A percentile compares a stretch with the other conserved stretches of the same genome.
phyloP scores from a whole-genome alignment of 2,113 vertebrate genomes.

The Crotalus helleri region DNA sequence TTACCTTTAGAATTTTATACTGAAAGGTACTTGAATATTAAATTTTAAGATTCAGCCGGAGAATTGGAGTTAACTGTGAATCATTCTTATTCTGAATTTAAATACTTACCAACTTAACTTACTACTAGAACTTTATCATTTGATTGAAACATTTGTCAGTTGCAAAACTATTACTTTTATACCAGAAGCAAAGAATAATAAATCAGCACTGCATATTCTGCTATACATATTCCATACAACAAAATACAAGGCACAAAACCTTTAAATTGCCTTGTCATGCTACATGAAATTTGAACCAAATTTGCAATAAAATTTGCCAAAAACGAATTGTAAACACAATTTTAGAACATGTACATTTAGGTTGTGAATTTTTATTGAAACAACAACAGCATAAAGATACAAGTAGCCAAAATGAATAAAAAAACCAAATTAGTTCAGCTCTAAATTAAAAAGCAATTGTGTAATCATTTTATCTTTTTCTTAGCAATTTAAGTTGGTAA shows the following conservation, averaged over 20 bases:
- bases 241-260: constrained; percentile 77
- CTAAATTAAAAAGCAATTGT: constrained; percentile 80
- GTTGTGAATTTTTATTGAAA: constrained; percentile 97
- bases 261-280: constrained; percentile 76
- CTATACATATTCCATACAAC: constrained; percentile 75
- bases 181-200: constrained; percentile 75
- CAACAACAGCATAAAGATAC: constrained; percentile 99
- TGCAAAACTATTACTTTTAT: constrained; percentile 73
- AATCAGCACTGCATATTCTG: constrained; percentile 74
- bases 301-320: constrained; percentile 94
- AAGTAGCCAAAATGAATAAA: constrained; percentile 91
- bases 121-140: constrained; percentile 73
- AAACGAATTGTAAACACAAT: constrained; percentile 98
- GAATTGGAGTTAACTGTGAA: constrained; percentile 54
- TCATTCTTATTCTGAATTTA: constrained; percentile 56
- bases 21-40: constrained; percentile 50
- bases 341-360: constrained; percentile 93
- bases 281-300: constrained; percentile 90
- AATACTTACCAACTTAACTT: constrained; percentile 86
- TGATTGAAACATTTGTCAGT: constrained; percentile 69
- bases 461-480: constrained; percentile 80
- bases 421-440: constrained; percentile 82
- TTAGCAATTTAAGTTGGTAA: constrained; percentile 88
- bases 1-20: constrained; percentile 47
- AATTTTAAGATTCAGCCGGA: constrained; percentile 62